These are phyloP conservation scores for Pampus argenteus DNA, from an alignment of 2,797 vertebrate genomes.

Conservation along the genomic window DNA sequence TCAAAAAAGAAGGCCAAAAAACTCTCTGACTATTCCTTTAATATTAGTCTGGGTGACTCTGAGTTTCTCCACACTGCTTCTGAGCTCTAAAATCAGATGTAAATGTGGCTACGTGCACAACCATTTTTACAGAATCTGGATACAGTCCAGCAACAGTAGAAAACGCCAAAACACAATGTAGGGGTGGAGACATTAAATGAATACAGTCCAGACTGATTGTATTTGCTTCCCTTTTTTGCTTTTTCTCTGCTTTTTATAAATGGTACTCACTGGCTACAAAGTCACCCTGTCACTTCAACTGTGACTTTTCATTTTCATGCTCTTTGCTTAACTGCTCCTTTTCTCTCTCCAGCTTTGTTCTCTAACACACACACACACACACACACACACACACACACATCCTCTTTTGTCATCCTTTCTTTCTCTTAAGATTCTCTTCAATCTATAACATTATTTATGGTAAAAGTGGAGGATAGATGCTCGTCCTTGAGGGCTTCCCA, in stretches of 20 bases:
- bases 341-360: constrained; percentile 51
- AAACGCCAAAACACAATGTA: constrained; percentile 3
- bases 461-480: constrained; percentile 55
- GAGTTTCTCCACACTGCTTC: background rate
- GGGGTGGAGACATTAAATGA: constrained; percentile 13
- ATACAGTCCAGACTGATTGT: constrained; percentile 7
- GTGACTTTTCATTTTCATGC: constrained; percentile 44
- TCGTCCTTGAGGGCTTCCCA: constrained; percentile 48
- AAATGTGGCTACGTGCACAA: background rate
- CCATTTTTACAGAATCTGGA: constrained; percentile 10
- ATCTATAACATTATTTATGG: constrained; percentile 71
- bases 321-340: constrained; percentile 2
- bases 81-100: background rate
- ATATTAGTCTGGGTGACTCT: background rate
- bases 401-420: constrained; percentile 52
- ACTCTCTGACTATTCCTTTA: background rate
- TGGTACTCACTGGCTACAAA: constrained; percentile 44
- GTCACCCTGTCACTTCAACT: constrained; percentile 53
- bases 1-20: too few relatives aligned
- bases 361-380: constrained; percentile 46
- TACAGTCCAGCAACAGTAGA: background rate
- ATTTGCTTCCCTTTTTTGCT: constrained; percentile 22
- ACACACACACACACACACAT: constrained; percentile 48
- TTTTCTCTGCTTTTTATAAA: constrained; percentile 31
- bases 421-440: constrained; percentile 52